Evolutionary conservation across 2,113 vertebrate genomes (phyloP).

Genomic region (Madoqua kirkii): DNA sequence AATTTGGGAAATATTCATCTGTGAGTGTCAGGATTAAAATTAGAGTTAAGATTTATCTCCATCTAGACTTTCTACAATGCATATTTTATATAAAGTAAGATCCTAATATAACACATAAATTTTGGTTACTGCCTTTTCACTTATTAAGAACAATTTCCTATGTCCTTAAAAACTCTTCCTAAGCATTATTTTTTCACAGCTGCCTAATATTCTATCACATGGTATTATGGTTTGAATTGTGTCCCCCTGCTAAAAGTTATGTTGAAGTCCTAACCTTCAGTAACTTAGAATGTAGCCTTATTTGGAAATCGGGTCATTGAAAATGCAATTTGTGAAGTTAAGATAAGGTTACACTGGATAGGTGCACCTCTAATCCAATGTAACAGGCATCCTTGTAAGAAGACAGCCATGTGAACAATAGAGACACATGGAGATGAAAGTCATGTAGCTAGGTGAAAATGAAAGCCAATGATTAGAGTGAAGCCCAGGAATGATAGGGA

Average conservation of each 20-base stretch:
- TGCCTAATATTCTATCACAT: not conserved
- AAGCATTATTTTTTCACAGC: not conserved
- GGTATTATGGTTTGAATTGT: not conserved
- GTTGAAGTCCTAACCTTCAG: not conserved
- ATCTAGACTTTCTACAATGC: not conserved
- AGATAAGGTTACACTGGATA: not conserved
- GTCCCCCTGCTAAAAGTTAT: not conserved
- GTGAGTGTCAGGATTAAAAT: not conserved
- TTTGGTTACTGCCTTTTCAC: not conserved
- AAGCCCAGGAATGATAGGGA: not conserved
- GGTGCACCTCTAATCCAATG: not conserved
- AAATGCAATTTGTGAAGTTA: not conserved
- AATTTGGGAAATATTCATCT: constrained; percentile 1
- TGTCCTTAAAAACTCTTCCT: constrained; percentile 13
- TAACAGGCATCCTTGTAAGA: not conserved
- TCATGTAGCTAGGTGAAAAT: not conserved
- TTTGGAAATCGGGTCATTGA: not conserved
- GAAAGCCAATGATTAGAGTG: not conserved
- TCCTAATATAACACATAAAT: not conserved
- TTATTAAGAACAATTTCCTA: constrained; percentile 29
- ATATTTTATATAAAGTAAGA: constrained; percentile 2
- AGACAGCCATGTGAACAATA: not conserved
- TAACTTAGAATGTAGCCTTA: not conserved
- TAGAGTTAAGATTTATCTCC: not conserved
- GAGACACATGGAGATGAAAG: not conserved